Evolutionary conservation across 2,113 vertebrate genomes (phyloP).

Genomic region (Noturus placidus): DNA sequence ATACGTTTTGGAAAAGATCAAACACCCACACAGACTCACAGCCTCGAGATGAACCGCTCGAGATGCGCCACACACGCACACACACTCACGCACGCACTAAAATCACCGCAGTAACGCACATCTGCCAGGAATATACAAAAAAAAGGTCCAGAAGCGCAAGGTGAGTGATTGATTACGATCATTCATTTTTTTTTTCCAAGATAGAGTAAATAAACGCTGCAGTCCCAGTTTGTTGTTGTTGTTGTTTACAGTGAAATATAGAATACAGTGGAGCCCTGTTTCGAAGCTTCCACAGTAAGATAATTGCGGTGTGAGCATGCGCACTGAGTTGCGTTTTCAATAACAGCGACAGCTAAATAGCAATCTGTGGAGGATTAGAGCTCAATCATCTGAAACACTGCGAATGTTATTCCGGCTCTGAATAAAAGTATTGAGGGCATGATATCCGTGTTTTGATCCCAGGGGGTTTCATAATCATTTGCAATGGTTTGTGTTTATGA

Average conservation of each 20-base stretch:
- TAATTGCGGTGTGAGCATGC: constrained; percentile 5
- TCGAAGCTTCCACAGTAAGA: background rate
- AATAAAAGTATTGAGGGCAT: background rate
- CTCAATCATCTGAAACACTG: background rate
- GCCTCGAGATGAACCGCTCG: background rate
- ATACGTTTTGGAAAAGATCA: background rate
- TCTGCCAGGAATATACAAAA: constrained; percentile 2
- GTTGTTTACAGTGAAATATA: background rate
- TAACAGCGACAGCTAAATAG: background rate
- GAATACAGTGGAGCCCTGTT: background rate
- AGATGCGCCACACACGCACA: background rate
- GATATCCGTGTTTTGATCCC: background rate
- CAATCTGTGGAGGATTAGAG: background rate
- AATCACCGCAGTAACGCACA: background rate
- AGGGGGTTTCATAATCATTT: background rate
- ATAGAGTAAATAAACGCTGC: background rate
- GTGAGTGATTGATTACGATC: constrained; percentile 23
- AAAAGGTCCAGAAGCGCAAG: background rate
- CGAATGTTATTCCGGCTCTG: background rate
- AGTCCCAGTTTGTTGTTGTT: background rate
- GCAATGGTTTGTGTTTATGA: background rate
- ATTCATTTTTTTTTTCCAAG: background rate
- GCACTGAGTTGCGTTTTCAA: constrained; percentile 3
- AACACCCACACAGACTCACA: background rate
- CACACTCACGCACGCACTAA: background rate